Conservation (phyloP, 2,113 vertebrate genomes). For the Tetrao urogallus region DNA sequence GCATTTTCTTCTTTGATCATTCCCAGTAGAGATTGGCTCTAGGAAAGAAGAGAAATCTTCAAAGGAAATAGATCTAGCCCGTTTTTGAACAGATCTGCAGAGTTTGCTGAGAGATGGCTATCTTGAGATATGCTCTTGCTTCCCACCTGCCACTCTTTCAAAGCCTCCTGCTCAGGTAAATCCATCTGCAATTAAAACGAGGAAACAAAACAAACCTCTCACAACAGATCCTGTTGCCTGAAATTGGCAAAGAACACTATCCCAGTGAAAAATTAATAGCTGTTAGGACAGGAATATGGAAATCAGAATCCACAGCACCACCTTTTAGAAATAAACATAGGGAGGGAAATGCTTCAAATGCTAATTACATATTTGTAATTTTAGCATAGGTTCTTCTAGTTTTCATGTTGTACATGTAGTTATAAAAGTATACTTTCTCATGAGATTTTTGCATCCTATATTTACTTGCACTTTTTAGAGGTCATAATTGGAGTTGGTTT, state of each 20-base stretch:
- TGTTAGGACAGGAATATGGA: not conserved
- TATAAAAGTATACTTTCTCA: not conserved
- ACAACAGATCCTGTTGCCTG: too few species aligned
- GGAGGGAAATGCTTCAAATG: not conserved
- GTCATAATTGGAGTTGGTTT: not conserved
- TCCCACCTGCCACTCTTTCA: not conserved
- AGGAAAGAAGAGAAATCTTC: not conserved
- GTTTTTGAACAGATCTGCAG: not conserved
- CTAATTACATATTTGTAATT: not conserved
- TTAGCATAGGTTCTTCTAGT: not conserved
- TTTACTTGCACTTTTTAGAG: conserved; percentile 11
- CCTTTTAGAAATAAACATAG: not conserved
- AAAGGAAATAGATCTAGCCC: not conserved
- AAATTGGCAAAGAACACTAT: not conserved
- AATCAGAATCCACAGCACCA: not conserved
- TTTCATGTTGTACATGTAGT: not conserved
- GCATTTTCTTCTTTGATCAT: not conserved
- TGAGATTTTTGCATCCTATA: not conserved
- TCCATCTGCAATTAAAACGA: not conserved
- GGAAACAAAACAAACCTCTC: too few species aligned
- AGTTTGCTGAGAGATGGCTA: not conserved
- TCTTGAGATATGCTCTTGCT: not conserved
- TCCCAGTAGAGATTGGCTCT: not conserved
- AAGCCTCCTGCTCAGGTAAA: not conserved
- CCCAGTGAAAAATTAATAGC: not conserved